These are phyloP conservation scores for Vipera ursinii DNA, from an alignment of 2,797 vertebrate genomes.

Conservation along the genomic window DNA sequence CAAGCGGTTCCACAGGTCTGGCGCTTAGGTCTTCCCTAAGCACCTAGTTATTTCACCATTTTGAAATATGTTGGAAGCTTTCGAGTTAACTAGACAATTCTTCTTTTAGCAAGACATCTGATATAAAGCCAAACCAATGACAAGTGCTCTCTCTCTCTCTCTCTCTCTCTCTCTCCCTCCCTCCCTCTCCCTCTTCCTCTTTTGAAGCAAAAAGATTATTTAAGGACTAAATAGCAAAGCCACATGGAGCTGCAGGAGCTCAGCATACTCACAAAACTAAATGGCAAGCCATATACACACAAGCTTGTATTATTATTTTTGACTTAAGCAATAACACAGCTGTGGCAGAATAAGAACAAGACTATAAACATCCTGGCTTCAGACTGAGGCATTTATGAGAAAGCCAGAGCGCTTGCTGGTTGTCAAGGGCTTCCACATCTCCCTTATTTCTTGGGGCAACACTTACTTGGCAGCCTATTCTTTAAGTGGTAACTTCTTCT, in stretches of 20 bases:
- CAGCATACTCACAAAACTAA: constrained; percentile 18
- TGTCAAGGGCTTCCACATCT: constrained; percentile 34
- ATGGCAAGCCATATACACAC: background rate
- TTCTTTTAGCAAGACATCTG: constrained; percentile 13
- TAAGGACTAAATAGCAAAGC: background rate
- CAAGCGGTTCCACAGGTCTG: no score
- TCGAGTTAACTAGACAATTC: background rate
- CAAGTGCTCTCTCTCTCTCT: constrained; percentile 9
- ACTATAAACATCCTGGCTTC: constrained; percentile 45
- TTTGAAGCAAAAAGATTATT: constrained; percentile 10
- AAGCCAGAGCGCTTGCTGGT: constrained; percentile 32
- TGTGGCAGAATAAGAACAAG: constrained; percentile 45
- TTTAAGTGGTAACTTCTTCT: constrained; percentile 39
- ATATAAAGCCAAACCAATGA: background rate
- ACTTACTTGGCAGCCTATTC: constrained; percentile 21
- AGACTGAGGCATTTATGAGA: constrained; percentile 45
- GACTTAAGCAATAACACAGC: constrained; percentile 31
- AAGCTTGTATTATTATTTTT: constrained; percentile 24
- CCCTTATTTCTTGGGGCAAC: constrained; percentile 39
- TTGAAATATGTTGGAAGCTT: background rate
- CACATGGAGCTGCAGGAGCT: constrained; percentile 12
- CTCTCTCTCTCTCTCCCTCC: background rate
- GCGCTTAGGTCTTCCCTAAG: background rate
- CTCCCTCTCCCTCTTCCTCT: background rate
- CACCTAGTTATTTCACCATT: background rate